A percentile compares a stretch with the other conserved stretches of the same genome.
Evolutionary conservation across 2,113 vertebrate genomes (phyloP).

Genomic region (Cyanoderma ruficeps): DNA sequence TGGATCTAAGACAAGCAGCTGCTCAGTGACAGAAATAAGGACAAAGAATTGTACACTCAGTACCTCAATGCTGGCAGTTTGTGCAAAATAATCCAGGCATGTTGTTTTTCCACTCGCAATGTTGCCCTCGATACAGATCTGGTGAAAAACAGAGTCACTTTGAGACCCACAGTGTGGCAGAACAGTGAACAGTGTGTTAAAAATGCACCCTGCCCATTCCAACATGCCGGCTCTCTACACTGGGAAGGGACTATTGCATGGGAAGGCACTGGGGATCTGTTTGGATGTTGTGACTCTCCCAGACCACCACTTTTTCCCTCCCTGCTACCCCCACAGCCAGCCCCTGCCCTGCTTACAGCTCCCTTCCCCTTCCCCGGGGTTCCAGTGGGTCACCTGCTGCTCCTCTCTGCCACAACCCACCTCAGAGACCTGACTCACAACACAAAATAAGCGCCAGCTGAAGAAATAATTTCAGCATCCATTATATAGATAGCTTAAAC

Average conservation of each 20-base stretch:
- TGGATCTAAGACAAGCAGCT: background rate
- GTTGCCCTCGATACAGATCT: constrained; percentile 94
- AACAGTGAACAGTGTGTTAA: fast-evolving
- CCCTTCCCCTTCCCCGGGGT: background rate
- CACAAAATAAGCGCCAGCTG: background rate
- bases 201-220: background rate
- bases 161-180: background rate
- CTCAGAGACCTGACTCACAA: background rate
- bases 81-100: constrained; percentile 90
- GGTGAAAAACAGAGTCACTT: constrained; percentile 1
- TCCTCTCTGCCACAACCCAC: background rate
- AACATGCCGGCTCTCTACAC: background rate
- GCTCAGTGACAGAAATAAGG: background rate
- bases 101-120: constrained; percentile 96
- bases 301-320: background rate
- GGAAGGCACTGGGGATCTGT: background rate
- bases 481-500: background rate
- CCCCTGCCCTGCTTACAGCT: background rate
- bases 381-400: background rate
- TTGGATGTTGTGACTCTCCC: background rate
- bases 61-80: constrained; percentile 85
- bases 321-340: background rate
- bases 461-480: background rate
- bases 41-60: background rate
- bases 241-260: background rate